Percentiles rank a stretch among this genome's conserved stretches.
phyloP scores from a whole-genome alignment of 2,113 vertebrate species.

The Chunga burmeisteri region DNA sequence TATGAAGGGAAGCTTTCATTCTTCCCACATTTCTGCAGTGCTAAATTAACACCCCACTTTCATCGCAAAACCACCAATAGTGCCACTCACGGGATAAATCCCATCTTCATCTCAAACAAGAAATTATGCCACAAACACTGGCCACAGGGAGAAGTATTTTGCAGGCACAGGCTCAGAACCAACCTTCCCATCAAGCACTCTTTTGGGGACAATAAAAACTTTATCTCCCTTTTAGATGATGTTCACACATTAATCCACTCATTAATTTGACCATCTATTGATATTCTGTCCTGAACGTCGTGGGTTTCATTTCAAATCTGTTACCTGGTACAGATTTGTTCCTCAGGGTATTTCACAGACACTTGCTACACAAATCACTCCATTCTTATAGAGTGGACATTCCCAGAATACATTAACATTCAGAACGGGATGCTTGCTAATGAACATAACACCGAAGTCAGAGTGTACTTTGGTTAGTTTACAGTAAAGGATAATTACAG shows the following conservation, averaged over 20 bases:
- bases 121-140: background rate
- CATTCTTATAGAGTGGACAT: background rate
- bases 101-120: background rate
- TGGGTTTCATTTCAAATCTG: background rate
- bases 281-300: background rate
- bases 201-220: background rate
- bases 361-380: background rate
- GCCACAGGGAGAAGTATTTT: background rate
- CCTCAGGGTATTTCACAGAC: background rate
- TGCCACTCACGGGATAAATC: background rate
- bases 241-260: background rate
- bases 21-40: background rate
- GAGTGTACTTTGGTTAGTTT: background rate
- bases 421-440: background rate
- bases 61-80: background rate
- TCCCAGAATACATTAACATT: constrained; percentile 20
- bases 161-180: background rate
- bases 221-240: background rate
- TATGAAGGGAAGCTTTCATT: background rate
- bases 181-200: background rate
- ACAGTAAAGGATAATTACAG: constrained; percentile 43
- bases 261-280: background rate
- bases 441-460: background rate
- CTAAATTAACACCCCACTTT: background rate
- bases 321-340: background rate